A percentile compares a stretch with the other conserved stretches of the same genome.
These are phyloP conservation scores for Nomada ferruginata DNA, from an alignment of 2,888 invertebrate genomes.

Conservation along the genomic window DNA sequence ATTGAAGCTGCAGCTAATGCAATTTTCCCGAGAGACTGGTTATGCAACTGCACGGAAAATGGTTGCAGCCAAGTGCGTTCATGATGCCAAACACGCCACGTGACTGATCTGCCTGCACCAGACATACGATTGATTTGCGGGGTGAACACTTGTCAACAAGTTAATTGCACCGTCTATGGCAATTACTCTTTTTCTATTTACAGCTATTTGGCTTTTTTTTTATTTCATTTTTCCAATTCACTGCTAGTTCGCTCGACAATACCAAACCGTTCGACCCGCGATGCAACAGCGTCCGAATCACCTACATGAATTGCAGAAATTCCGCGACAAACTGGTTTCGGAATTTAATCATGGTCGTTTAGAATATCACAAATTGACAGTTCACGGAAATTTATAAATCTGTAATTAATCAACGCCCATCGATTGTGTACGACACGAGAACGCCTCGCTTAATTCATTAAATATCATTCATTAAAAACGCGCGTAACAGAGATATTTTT, in stretches of 20 bases:
- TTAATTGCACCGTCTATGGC: slow-evolving; percentile 47
- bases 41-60: slow-evolving; percentile 50
- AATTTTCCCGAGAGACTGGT: slow-evolving; percentile 27
- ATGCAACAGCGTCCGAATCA: neutral
- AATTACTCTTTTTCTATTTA: neutral
- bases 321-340: neutral
- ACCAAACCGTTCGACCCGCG: neutral
- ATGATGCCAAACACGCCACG: slow-evolving; percentile 51
- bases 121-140: slow-evolving; percentile 57
- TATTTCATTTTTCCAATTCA: too few relatives aligned
- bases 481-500: neutral
- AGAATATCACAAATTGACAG: neutral
- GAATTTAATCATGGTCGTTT: neutral
- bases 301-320: neutral
- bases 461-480: neutral
- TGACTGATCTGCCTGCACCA: slow-evolving; percentile 47
- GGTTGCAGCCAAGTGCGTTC: slow-evolving; percentile 54
- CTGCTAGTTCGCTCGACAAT: neutral
- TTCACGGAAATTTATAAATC: neutral
- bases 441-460: neutral
- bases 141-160: slow-evolving; percentile 57
- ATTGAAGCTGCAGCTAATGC: slow-evolving; percentile 21
- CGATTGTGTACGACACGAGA: neutral
- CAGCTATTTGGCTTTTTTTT: neutral
- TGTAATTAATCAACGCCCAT: neutral